Evolutionary conservation across 1,140 invertebrate species (phyloP).

Genomic region (Nomia melanderi): DNA sequence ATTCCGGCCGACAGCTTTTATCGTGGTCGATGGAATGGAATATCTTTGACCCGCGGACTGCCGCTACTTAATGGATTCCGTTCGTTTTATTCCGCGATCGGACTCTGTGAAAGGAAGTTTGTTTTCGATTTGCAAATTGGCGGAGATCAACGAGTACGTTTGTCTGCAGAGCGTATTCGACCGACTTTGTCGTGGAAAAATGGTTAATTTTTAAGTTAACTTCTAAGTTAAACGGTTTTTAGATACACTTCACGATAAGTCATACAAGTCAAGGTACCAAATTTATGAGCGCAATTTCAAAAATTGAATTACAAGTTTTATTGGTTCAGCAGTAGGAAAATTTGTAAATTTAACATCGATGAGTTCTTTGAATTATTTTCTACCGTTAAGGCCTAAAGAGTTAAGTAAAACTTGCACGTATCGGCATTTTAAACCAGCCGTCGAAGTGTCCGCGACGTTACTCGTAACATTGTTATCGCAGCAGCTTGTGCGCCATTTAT

Average conservation of each 20-base stretch:
- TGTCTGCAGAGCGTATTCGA: no score
- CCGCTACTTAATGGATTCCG: not conserved
- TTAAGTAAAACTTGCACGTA: not conserved
- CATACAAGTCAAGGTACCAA: no score
- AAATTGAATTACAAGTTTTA: no score
- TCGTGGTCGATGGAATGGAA: not conserved
- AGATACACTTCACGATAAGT: no score
- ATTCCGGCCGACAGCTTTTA: conserved; percentile 3
- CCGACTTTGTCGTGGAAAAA: no score
- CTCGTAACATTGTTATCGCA: conserved; percentile 34
- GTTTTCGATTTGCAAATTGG: not conserved
- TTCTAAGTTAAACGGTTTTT: no score
- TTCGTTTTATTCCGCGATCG: not conserved
- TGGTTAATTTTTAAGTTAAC: no score
- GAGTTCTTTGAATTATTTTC: not conserved
- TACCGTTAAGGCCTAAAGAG: not conserved
- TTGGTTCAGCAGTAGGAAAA: no score
- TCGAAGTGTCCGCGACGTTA: not conserved
- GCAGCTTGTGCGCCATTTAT: conserved; percentile 17
- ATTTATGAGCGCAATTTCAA: no score
- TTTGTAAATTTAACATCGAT: no score
- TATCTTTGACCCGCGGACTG: not conserved
- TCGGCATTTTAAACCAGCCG: conserved; percentile 25
- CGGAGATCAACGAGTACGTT: not conserved
- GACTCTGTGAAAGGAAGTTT: not conserved